These are phyloP conservation scores for Phycodurus eques DNA, from an alignment of 2,113 vertebrate genomes.

Conservation along the genomic window DNA sequence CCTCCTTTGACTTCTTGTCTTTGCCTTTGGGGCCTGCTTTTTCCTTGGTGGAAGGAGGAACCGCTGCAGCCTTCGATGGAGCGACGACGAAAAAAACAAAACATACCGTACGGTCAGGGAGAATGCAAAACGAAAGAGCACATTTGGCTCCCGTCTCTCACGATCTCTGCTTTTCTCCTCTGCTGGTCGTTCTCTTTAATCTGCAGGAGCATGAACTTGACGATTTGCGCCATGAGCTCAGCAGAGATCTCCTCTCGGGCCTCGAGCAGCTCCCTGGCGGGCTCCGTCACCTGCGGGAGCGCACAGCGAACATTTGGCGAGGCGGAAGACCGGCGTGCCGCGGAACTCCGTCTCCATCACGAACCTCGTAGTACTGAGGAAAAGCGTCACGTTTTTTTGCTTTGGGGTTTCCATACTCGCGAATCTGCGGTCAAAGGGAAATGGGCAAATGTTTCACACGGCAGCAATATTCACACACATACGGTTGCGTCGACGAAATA, in stretches of 20 bases:
- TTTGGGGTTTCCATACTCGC: slow-evolving; percentile 72
- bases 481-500: neutral
- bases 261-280: slow-evolving; percentile 78
- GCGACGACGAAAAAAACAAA: neutral
- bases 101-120: neutral
- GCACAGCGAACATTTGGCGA: neutral
- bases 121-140: neutral
- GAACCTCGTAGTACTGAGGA: slow-evolving; percentile 80
- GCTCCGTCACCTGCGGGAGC: slow-evolving; percentile 73
- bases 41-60: slow-evolving; percentile 58
- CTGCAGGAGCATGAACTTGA: slow-evolving; percentile 87
- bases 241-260: slow-evolving; percentile 76
- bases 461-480: neutral
- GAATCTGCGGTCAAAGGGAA: slow-evolving; percentile 69
- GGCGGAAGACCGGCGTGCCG: no score
- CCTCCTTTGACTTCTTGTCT: slow-evolving; percentile 67
- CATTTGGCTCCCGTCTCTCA: slow-evolving; percentile 16
- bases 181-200: slow-evolving; percentile 78
- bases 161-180: slow-evolving; percentile 72
- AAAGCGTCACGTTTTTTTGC: slow-evolving; percentile 65
- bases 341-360: neutral
- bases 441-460: neutral
- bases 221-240: slow-evolving; percentile 82
- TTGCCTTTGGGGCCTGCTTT: slow-evolving; percentile 56
- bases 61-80: slow-evolving; percentile 60